Evolutionary conservation across 2,888 invertebrate genomes (phyloP).

Genomic region (Drosophila conformis): DNA sequence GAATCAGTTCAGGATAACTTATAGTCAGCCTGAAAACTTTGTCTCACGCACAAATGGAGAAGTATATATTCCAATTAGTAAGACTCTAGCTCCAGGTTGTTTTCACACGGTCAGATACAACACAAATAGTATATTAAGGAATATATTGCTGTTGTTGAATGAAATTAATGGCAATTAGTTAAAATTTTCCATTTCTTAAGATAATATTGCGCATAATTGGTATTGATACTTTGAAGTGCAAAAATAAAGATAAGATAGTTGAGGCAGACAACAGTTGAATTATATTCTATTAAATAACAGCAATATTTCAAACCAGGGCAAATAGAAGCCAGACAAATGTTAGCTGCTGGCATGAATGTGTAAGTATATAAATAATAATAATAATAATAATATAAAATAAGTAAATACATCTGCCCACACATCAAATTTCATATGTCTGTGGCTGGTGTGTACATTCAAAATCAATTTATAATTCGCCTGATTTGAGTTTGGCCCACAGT

Average conservation of each 20-base stretch:
- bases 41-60: not conserved
- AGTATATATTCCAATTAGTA: not conserved
- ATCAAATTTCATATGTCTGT: not conserved
- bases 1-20: not conserved
- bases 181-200: not conserved
- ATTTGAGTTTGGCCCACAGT: slow-evolving; percentile 48
- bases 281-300: slow-evolving; percentile 46
- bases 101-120: not conserved
- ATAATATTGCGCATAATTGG: slow-evolving; percentile 3
- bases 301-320: slow-evolving; percentile 36
- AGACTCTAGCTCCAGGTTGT: not conserved
- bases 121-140: not conserved
- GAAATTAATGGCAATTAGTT: not conserved
- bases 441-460: slow-evolving; percentile 50
- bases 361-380: not conserved
- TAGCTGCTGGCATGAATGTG: not conserved
- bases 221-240: slow-evolving; percentile 18
- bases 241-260: slow-evolving; percentile 22
- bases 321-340: slow-evolving; percentile 19
- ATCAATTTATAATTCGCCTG: slow-evolving; percentile 72
- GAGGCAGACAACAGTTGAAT: slow-evolving; percentile 49
- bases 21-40: not conserved
- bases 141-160: not conserved
- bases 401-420: not conserved
- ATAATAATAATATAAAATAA: no score